Evolutionary conservation across 2,888 invertebrate genomes (phyloP).

Genomic region (Mesodorylaimus sp.): DNA sequence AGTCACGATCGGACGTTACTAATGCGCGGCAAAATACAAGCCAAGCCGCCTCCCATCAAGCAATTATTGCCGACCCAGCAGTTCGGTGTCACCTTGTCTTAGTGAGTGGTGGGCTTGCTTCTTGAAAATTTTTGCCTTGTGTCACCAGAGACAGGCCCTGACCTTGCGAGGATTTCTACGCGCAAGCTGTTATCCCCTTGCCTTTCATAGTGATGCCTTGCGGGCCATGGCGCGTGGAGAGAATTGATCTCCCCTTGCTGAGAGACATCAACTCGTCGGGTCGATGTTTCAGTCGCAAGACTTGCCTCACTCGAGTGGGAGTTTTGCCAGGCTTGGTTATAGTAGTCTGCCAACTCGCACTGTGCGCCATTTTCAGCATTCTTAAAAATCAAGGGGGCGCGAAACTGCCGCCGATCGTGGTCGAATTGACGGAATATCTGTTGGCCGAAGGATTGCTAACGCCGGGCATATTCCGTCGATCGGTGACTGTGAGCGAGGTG

Average conservation of each 20-base stretch:
- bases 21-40: background rate
- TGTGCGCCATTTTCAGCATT: slow-evolving; percentile 45
- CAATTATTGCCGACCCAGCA: slow-evolving; percentile 49
- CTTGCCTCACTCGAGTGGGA: too few relatives aligned
- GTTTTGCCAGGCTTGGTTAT: too few relatives aligned
- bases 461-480: slow-evolving; percentile 86
- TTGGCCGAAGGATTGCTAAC: slow-evolving; percentile 47
- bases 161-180: too few relatives aligned
- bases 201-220: too few relatives aligned
- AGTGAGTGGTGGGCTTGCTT: slow-evolving; percentile 35
- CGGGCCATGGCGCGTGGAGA: too few relatives aligned
- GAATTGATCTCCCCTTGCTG: too few relatives aligned
- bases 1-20: slow-evolving; percentile 19
- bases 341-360: too few relatives aligned
- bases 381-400: slow-evolving; percentile 59
- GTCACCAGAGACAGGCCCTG: slow-evolving; percentile 3
- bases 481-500: slow-evolving; percentile 62
- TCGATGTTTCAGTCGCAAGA: too few relatives aligned
- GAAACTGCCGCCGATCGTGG: slow-evolving; percentile 75
- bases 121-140: slow-evolving; percentile 6
- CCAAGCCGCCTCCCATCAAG: background rate
- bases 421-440: slow-evolving; percentile 71
- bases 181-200: too few relatives aligned
- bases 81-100: slow-evolving; percentile 79
- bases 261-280: too few relatives aligned